A percentile compares a stretch with the other conserved stretches of the same genome.
Conservation (phyloP, 2,888 invertebrate species). For the Hyalella azteca region DNA sequence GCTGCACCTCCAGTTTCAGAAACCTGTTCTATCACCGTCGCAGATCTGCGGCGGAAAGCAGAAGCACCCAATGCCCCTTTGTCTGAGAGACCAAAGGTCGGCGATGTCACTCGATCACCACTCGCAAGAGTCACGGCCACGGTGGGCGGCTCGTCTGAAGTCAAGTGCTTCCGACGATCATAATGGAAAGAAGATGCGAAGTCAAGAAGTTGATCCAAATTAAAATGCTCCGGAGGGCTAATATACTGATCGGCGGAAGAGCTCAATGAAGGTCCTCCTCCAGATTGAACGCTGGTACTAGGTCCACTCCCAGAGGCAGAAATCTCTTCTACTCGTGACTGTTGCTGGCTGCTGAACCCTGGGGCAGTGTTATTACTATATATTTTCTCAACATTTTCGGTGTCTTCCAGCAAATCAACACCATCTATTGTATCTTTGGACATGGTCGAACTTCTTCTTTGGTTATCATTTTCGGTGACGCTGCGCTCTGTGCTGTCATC, state of each 20-base stretch:
- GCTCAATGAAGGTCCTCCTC: constrained; percentile 42
- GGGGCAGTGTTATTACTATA: constrained; percentile 47
- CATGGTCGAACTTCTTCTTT: constrained; percentile 20
- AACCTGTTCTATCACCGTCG: constrained; percentile 58
- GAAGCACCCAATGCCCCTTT: constrained; percentile 41
- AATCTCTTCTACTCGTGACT: constrained; percentile 52
- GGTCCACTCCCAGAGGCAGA: constrained; percentile 41
- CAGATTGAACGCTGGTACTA: neutral
- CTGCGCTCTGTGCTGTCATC: constrained; percentile 43
- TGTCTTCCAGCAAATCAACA: constrained; percentile 50
- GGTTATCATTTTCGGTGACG: neutral
- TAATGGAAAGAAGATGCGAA: constrained; percentile 59
- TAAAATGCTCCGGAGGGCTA: constrained; percentile 58
- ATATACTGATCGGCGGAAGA: constrained; percentile 49
- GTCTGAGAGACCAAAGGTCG: constrained; percentile 38
- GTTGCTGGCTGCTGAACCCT: neutral
- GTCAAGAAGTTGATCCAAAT: constrained; percentile 60
- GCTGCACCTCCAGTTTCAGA: constrained; percentile 44
- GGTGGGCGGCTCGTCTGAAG: constrained; percentile 42
- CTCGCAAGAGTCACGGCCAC: constrained; percentile 45
- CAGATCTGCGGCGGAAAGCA: constrained; percentile 56
- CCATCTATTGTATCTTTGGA: constrained; percentile 28
- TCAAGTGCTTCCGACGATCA: constrained; percentile 53
- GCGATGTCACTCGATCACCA: constrained; percentile 41
- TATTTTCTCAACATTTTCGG: constrained; percentile 59